phyloP scores from a whole-genome alignment of 2,888 invertebrate genomes.

The Coleophora flavipennella region DNA sequence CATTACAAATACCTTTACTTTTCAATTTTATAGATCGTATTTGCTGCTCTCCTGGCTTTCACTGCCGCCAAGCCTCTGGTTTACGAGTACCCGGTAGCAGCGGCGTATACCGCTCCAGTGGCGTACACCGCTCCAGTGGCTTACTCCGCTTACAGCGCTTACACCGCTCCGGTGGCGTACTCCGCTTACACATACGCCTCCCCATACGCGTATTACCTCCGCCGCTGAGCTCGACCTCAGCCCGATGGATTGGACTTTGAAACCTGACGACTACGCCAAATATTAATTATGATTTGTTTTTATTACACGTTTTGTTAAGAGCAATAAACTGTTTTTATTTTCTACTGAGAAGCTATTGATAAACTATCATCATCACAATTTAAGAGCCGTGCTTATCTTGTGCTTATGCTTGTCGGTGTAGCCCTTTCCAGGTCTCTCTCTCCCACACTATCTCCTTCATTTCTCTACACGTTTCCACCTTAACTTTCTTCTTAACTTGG shows the following conservation, averaged over 20 bases:
- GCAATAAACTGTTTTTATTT: background rate
- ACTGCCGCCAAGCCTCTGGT: constrained; percentile 46
- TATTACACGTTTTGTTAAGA: background rate
- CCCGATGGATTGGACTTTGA: too few relatives aligned
- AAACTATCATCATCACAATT: too few relatives aligned
- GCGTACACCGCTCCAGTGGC: constrained; percentile 67
- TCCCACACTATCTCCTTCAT: too few relatives aligned
- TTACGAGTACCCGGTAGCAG: constrained; percentile 47
- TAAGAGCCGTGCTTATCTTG: too few relatives aligned
- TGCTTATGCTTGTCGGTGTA: too few relatives aligned
- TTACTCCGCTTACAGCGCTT: constrained; percentile 35
- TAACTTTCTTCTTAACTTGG: too few relatives aligned
- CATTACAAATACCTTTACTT: too few relatives aligned
- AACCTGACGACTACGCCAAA: constrained; percentile 4
- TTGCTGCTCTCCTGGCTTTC: constrained; percentile 68
- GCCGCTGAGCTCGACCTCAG: constrained; percentile 20
- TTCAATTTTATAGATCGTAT: constrained; percentile 46
- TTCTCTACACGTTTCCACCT: too few relatives aligned
- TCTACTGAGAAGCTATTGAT: background rate
- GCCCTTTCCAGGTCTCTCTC: too few relatives aligned
- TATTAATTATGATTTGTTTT: background rate
- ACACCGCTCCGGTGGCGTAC: constrained; percentile 39
- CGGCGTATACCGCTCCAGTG: constrained; percentile 56
- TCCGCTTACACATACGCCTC: constrained; percentile 44
- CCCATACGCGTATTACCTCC: constrained; percentile 51